Evolutionary conservation across 2,113 vertebrate species (phyloP).

Genomic region (Mesocricetus auratus): DNA sequence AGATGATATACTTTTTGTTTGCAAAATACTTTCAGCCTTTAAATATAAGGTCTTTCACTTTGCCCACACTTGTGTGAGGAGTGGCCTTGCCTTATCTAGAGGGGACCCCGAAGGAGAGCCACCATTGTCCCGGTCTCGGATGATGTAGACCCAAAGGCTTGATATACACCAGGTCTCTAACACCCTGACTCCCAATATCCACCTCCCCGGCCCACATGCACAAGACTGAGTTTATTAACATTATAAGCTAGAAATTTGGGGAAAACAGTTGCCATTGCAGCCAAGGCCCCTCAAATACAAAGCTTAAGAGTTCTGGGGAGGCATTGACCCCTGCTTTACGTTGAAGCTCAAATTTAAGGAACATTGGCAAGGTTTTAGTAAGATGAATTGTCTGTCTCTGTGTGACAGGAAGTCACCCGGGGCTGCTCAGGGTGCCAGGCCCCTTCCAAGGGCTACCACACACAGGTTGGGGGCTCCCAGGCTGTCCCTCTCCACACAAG

Average conservation of each 20-base stretch:
- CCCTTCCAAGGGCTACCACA: accelerated
- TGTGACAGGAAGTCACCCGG: not conserved
- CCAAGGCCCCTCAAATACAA: not conserved
- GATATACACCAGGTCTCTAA: not conserved
- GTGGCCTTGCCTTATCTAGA: not conserved
- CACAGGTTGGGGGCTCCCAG: not conserved
- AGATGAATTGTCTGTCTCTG: not conserved
- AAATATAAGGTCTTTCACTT: not conserved
- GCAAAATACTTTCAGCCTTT: not conserved
- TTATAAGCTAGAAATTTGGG: not conserved
- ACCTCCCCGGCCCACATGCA: no score
- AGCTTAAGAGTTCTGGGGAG: not conserved
- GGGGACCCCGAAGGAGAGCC: not conserved
- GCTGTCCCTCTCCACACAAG: not conserved
- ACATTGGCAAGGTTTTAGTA: not conserved
- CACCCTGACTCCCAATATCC: not conserved
- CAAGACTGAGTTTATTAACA: not conserved
- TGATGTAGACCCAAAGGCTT: not conserved
- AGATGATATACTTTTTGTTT: not conserved
- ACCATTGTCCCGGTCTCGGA: not conserved
- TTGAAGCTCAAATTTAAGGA: not conserved
- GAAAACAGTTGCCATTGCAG: not conserved
- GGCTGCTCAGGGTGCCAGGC: not conserved
- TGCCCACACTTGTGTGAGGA: not conserved
- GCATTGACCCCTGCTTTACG: not conserved